Conservation (phyloP, 2,888 invertebrate species). For the Drosophila sordidapex region DNA sequence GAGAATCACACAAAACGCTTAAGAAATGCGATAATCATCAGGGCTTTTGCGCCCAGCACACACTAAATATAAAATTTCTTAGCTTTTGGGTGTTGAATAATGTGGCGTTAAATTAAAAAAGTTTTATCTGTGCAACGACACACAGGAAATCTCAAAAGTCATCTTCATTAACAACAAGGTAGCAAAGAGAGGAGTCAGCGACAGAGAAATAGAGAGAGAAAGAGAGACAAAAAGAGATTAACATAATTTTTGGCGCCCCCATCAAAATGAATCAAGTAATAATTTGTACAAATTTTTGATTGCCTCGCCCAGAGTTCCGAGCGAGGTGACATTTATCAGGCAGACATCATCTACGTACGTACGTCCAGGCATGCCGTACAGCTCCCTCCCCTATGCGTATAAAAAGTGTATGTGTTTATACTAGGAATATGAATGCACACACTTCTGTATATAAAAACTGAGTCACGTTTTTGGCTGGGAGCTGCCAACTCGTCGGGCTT, state of each 20-base stretch:
- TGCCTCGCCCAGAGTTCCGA: conserved; percentile 61
- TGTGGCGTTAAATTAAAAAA: conserved; percentile 66
- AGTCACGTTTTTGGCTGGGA: conserved; percentile 66
- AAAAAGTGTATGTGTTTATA: conserved; percentile 1
- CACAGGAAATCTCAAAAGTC: conserved; percentile 35
- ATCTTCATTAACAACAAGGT: conserved; percentile 46
- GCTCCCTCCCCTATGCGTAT: neutral
- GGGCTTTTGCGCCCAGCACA: conserved; percentile 20
- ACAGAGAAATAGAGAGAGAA: neutral
- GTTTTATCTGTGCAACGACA: conserved; percentile 32
- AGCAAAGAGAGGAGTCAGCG: neutral
- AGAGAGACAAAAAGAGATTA: conserved; percentile 30
- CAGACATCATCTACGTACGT: conserved; percentile 47
- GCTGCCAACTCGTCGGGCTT: conserved; percentile 51
- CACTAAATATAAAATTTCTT: conserved; percentile 25
- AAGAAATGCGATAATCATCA: conserved; percentile 19
- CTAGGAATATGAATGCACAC: conserved; percentile 4
- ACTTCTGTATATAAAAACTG: conserved; percentile 42
- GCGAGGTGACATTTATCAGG: conserved; percentile 65
- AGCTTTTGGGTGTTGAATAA: conserved; percentile 17
- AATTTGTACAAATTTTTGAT: conserved; percentile 71
- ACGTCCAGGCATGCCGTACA: conserved; percentile 44
- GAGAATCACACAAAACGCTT: neutral
- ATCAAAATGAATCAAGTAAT: conserved; percentile 46
- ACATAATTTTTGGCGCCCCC: conserved; percentile 64